Conservation (phyloP, 2,113 vertebrate genomes). For the Heptranchias perlo region DNA sequence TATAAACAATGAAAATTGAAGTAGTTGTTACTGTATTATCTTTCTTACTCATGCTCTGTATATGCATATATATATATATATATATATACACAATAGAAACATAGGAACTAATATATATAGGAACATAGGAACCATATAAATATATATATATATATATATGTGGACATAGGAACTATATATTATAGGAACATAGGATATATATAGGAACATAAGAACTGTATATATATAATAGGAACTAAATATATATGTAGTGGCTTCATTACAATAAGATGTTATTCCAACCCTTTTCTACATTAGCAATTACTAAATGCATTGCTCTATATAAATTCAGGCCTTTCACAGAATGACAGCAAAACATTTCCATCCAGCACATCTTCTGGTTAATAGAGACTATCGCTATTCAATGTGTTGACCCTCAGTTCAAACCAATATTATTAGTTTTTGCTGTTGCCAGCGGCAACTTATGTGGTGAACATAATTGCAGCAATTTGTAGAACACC, state of each 20-base stretch:
- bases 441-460: slow-evolving; percentile 33
- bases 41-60: background rate
- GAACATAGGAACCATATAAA: background rate
- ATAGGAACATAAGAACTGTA: background rate
- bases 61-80: background rate
- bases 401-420: slow-evolving; percentile 35
- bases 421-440: slow-evolving; percentile 39
- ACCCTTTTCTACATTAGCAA: background rate
- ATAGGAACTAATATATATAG: background rate
- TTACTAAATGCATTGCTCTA: background rate
- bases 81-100: background rate
- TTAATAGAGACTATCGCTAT: slow-evolving; percentile 38
- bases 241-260: background rate
- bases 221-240: background rate
- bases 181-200: too few relatives aligned
- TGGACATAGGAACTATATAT: background rate
- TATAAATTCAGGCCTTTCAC: slow-evolving; percentile 4
- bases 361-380: slow-evolving; percentile 34
- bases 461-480: slow-evolving; percentile 38
- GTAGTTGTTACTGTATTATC: too few relatives aligned
- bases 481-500: slow-evolving; percentile 36
- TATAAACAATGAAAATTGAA: background rate
- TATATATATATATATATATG: background rate
- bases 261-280: background rate
- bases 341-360: background rate